Evolutionary conservation across 1,140 invertebrate genomes (phyloP).

Genomic region (Ostrea edulis): DNA sequence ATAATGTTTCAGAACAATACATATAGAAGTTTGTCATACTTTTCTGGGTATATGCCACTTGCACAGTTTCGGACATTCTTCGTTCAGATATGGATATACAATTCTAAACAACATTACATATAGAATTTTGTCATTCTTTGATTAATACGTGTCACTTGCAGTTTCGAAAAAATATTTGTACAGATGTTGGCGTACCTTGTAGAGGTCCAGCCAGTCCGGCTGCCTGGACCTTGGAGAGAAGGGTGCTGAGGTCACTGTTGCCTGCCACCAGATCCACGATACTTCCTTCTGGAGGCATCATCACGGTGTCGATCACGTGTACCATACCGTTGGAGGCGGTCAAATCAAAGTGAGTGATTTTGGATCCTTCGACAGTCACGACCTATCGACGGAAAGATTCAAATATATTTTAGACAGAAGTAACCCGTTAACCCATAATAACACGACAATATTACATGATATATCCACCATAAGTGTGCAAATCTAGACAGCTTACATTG

Average conservation of each 20-base stretch:
- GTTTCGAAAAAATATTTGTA: neutral
- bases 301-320: constrained; percentile 60
- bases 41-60: too few species aligned
- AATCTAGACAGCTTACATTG: constrained; percentile 32
- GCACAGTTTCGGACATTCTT: too few species aligned
- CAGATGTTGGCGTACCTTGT: constrained; percentile 44
- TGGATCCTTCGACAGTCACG: constrained; percentile 59
- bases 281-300: constrained; percentile 60
- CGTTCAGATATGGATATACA: too few species aligned
- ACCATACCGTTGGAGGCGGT: constrained; percentile 55
- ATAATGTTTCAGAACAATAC: too few species aligned
- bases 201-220: constrained; percentile 58
- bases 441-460: neutral
- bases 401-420: neutral
- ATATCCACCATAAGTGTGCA: too few species aligned
- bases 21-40: too few species aligned
- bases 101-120: too few species aligned
- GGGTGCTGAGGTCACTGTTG: constrained; percentile 54
- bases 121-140: too few species aligned
- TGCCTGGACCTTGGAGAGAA: constrained; percentile 51
- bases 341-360: constrained; percentile 54
- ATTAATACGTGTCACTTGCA: too few species aligned
- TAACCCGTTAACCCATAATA: neutral
- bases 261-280: constrained; percentile 61
- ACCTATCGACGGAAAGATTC: constrained; percentile 28